Conservation (phyloP, 2,797 vertebrate genomes). For the Amazona finschi region DNA sequence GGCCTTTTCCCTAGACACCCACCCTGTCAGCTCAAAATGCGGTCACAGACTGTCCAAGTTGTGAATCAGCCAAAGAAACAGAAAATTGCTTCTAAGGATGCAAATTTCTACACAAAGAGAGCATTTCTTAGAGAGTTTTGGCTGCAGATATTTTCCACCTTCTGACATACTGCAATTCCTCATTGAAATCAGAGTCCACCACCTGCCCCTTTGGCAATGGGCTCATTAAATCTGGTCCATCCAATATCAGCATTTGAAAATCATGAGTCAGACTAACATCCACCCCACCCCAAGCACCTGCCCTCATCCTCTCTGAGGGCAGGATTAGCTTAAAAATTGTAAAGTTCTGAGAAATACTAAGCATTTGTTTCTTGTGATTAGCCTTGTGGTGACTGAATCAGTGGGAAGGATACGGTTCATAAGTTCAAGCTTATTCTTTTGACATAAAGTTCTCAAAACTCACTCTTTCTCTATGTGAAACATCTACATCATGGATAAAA, state of each 20-base stretch:
- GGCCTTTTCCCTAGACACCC: neutral
- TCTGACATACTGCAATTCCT: neutral
- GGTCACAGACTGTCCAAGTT: neutral
- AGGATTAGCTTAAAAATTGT: constrained; percentile 22
- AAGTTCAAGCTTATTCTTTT: neutral
- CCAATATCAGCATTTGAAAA: neutral
- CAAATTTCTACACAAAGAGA: neutral
- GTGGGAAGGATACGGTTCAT: neutral
- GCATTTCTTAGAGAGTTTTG: neutral
- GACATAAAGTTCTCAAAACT: neutral
- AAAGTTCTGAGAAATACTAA: neutral
- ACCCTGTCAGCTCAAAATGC: neutral
- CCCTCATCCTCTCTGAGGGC: neutral
- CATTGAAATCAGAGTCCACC: neutral
- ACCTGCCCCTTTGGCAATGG: neutral
- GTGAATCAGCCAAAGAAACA: neutral
- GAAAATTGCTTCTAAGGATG: neutral
- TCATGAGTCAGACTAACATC: neutral
- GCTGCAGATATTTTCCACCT: neutral
- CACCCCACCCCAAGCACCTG: neutral
- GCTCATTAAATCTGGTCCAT: neutral
- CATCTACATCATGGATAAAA: neutral
- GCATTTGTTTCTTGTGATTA: neutral
- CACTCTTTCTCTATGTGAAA: neutral
- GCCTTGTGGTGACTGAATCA: neutral